These are phyloP conservation scores for Otocyon megalotis DNA, from an alignment of 2,113 vertebrate species.

Conservation along the genomic window DNA sequence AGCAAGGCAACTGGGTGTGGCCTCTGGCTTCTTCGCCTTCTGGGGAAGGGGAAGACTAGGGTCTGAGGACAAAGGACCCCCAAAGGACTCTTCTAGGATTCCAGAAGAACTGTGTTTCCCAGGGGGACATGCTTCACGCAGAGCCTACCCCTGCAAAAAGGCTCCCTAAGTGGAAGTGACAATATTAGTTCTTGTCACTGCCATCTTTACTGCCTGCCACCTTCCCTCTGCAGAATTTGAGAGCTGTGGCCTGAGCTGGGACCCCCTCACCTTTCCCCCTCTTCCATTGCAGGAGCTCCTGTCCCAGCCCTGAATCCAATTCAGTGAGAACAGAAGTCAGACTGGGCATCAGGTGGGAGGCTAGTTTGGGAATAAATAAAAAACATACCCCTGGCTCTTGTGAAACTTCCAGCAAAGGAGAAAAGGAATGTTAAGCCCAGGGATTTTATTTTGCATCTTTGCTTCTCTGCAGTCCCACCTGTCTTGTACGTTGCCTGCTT, in stretches of 20 bases:
- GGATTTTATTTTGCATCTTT: accelerated
- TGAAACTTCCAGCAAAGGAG: background rate
- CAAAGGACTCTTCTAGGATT: background rate
- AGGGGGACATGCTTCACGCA: background rate
- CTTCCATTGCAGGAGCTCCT: background rate
- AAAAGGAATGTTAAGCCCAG: background rate
- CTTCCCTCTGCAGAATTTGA: background rate
- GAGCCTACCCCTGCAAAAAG: too few species aligned
- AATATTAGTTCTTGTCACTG: background rate
- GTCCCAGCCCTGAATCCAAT: background rate
- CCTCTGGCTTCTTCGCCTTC: background rate
- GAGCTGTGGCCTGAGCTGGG: background rate
- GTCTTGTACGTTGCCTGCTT: background rate
- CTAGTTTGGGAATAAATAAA: background rate
- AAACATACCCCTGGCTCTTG: background rate
- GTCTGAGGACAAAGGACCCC: background rate
- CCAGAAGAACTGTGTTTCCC: background rate
- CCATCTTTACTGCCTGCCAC: background rate
- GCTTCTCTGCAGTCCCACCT: background rate
- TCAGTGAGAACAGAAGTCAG: background rate
- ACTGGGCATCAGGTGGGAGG: background rate
- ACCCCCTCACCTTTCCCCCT: background rate
- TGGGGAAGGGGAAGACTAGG: too few species aligned
- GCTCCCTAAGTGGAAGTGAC: background rate
- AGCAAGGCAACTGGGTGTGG: background rate